Evolutionary conservation across 2,797 vertebrate species (phyloP).

Genomic region (Onychomys leucogaster): DNA sequence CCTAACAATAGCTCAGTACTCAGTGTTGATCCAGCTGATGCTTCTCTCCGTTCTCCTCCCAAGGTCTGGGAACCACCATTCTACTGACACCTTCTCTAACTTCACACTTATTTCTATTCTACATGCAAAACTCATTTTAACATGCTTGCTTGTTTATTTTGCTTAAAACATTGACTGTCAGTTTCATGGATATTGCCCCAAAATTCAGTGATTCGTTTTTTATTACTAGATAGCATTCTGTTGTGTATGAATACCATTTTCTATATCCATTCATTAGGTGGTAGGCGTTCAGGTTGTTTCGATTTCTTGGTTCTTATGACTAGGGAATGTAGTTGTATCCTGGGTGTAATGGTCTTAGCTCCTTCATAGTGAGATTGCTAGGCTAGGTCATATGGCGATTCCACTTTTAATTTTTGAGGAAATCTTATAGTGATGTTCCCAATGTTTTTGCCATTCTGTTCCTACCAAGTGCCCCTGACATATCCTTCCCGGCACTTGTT

Average conservation of each 20-base stretch:
- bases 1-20: too few relatives aligned
- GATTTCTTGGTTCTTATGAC: not conserved
- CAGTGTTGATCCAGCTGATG: not conserved
- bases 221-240: not conserved
- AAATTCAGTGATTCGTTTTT: not conserved
- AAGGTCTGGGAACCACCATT: not conserved
- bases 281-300: not conserved
- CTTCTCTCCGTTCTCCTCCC: not conserved
- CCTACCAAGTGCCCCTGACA: not conserved
- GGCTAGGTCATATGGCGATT: not conserved
- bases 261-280: not conserved
- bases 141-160: not conserved
- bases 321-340: not conserved
- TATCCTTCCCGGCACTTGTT: not conserved
- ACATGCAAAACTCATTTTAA: not conserved
- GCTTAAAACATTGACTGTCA: not conserved
- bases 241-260: not conserved
- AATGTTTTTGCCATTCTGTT: not conserved
- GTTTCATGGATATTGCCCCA: not conserved
- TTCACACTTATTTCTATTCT: not conserved
- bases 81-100: not conserved
- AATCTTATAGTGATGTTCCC: not conserved
- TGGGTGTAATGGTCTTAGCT: not conserved
- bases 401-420: not conserved
- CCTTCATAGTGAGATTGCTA: not conserved